Base-by-base conservation (phyloP, 35 echinoderm and acorn worm species). In the Heliocidaris tuberculata region DNA sequence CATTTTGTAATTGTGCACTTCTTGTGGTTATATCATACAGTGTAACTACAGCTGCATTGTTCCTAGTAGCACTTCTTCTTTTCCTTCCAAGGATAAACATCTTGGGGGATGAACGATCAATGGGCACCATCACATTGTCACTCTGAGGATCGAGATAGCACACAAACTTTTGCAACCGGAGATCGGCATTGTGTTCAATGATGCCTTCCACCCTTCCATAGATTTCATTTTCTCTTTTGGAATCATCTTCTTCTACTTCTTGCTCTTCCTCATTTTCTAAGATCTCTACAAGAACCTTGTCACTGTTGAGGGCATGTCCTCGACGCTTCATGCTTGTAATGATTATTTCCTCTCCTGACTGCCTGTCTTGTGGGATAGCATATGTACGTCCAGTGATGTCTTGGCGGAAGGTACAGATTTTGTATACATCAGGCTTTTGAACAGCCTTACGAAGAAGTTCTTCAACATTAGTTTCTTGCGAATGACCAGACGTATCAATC, bases 61-160 rank as follows among this genome's bases (percentile, higher is more conserved):
- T 60, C 48, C 54, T 85, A 48, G 21, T 89, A 19, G 32, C 48
- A 30, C 35, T 85, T 47, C 4, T 49, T 86, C 35, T 93, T 92
- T 47, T 31, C 29, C 50, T 96, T 65, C 7, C 92, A 31, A 27
- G 89, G 59, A 60, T 96, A 50, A 96, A 94, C 92, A 98, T 95
- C 92, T 99, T 99, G 24, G 98, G 98, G 48, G 94, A 99, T 13
- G 92, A 96, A 30, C 95, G 88, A 86, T 97, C 97, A 94, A 99
- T 90, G 6, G 98, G 98, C 27, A 96, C 97, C 98, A 99, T 99
- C 24, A 99, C 31, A 61, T 95, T 86, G 54, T 97, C 92, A 27
- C 85, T 99, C 30, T 93, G 92, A 32, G 86, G 95, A 96, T 99
- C 98, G 42, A 99, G 86, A n/a, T 95, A 96, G 93, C 98, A 99